Conservation (phyloP, 2,888 invertebrate genomes). For the Gymnosoma rotundatum region DNA sequence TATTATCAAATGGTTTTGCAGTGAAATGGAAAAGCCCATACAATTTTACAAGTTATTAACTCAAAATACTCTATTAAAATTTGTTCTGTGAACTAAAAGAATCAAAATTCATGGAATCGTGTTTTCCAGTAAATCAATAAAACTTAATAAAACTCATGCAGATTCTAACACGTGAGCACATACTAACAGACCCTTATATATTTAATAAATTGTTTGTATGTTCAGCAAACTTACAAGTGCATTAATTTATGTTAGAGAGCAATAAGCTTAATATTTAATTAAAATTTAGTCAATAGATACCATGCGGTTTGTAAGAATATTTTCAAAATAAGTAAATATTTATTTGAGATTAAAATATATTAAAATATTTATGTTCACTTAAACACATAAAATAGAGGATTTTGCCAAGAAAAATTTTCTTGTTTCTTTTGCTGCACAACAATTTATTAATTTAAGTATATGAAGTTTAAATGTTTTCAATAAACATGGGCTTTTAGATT, state of each 20-base stretch:
- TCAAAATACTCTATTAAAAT: background rate
- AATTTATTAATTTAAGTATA: constrained; percentile 30
- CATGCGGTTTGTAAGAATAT: constrained; percentile 49
- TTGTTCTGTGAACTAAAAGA: constrained; percentile 14
- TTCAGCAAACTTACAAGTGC: constrained; percentile 53
- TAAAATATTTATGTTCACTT: constrained; percentile 54
- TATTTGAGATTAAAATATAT: constrained; percentile 47
- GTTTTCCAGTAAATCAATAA: no score
- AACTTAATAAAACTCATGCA: background rate
- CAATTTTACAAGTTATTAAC: constrained; percentile 1
- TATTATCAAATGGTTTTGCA: no score
- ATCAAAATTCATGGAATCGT: background rate
- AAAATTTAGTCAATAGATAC: constrained; percentile 51
- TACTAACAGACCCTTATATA: background rate
- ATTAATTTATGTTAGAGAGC: constrained; percentile 62
- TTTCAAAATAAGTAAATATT: constrained; percentile 49
- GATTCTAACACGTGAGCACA: background rate
- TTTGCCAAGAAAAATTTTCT: background rate
- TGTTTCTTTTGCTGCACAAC: background rate
- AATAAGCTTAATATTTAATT: constrained; percentile 67
- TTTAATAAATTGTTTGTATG: constrained; percentile 7
- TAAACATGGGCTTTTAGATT: constrained; percentile 26
- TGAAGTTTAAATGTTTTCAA: constrained; percentile 33
- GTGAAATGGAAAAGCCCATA: constrained; percentile 13
- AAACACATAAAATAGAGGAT: background rate